Evolutionary conservation across 1,140 invertebrate species (phyloP).

Genomic region (Paraescarpia echinospica): DNA sequence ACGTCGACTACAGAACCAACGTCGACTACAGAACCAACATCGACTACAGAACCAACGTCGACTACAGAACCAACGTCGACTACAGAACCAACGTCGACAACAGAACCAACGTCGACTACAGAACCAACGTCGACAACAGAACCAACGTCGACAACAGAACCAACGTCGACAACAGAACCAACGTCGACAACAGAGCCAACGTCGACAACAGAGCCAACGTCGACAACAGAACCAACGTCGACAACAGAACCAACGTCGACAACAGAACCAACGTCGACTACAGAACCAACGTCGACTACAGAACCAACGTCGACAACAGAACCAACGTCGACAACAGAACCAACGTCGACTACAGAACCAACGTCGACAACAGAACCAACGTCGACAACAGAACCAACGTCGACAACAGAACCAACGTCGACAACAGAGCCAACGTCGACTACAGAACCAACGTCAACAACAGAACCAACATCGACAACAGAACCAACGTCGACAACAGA

Average conservation of each 20-base stretch:
- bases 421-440: neutral
- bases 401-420: neutral
- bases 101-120: neutral
- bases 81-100: neutral
- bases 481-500: neutral
- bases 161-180: neutral
- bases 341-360: neutral
- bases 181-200: neutral
- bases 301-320: neutral
- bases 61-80: neutral
- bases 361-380: neutral
- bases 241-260: neutral
- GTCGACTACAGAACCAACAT: neutral
- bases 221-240: neutral
- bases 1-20: neutral
- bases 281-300: neutral
- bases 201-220: neutral
- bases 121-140: no score
- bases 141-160: neutral
- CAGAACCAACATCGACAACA: neutral
- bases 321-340: neutral
- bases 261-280: neutral
- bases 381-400: neutral
- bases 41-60: neutral
- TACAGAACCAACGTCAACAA: neutral